Evolutionary conservation across 2,113 vertebrate species (phyloP), one percentile per base, ranked within the genome.

Genomic region (Myotis lucifugus): DNA sequence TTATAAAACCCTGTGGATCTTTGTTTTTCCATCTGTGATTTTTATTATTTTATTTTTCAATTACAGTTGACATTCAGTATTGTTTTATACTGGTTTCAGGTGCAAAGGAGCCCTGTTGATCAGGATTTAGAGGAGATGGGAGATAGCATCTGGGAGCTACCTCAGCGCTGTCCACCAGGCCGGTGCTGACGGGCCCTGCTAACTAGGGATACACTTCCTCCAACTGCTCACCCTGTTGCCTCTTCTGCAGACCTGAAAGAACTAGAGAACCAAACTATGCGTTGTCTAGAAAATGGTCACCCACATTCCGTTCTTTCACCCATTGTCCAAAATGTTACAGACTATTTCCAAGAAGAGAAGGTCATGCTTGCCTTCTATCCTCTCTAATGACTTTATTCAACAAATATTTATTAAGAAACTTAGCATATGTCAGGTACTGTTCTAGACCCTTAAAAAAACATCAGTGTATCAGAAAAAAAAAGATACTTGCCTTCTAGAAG

Each of bases 401-500:
- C 42, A 82, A 66, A 52, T 74, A 88, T 74, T 59, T 95, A 72
- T 25, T 92, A 61, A 89, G 69, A 81, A 76, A 69, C 40, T 87
- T 90, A 46, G 18, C 37, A 87, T 11, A 4, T 87, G 29, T 34
- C 54, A 79, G 77, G 54, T 4, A 67, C 40, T 37, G 9, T 78
- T 74, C 81, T 78, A 17, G 12, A 42, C 74, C 83, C 37, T 70
- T 79, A 83, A 77, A 48, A 40, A 90, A 86, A 82, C 5, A 92
- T 42, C 25, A 61, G 64, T 72, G 6, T 56, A 73, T 12, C 4
- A 48, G 40, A 66, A 84, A 52, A 72, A 34, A 73, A 59, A 46
- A 78, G 19, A 46, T 21, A 19, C 14, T n/a, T 83, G 42, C 23
- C 23, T 61, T 82, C 50, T 21, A 46, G 17, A 64, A 85, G 37